phyloP scores from a whole-genome alignment of 2,888 invertebrate species.

The Phlogophora meticulosa region DNA sequence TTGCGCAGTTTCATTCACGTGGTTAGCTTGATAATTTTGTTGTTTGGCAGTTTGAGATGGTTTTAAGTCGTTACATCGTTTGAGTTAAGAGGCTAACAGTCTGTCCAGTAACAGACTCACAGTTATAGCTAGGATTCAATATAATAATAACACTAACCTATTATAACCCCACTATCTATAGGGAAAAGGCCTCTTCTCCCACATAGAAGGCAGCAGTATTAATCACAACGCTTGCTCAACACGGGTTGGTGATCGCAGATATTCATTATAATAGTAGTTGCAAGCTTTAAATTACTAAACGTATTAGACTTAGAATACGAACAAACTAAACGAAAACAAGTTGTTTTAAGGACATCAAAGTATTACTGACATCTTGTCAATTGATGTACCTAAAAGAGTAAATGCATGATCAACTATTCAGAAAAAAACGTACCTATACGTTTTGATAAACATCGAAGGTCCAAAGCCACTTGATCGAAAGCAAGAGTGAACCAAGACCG shows the following conservation, averaged over 20 bases:
- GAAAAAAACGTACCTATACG: slow-evolving; percentile 7
- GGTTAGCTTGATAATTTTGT: neutral
- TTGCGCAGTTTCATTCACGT: slow-evolving; percentile 17
- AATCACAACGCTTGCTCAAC: too few relatives aligned
- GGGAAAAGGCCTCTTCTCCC: too few relatives aligned
- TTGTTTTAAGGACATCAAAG: neutral
- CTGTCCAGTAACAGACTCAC: too few relatives aligned
- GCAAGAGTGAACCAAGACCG: slow-evolving; percentile 36
- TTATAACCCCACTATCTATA: too few relatives aligned
- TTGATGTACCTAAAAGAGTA: neutral
- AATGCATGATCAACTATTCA: slow-evolving; percentile 20
- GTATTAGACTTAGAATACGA: too few relatives aligned
- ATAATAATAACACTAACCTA: too few relatives aligned
- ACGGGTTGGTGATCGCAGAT: too few relatives aligned
- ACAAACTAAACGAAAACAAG: neutral
- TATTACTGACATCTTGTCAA: neutral
- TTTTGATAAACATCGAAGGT: slow-evolving; percentile 43
- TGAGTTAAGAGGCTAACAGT: neutral
- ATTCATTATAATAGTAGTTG: too few relatives aligned
- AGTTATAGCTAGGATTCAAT: too few relatives aligned
- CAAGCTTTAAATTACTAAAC: too few relatives aligned
- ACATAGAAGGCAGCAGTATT: too few relatives aligned
- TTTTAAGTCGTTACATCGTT: neutral
- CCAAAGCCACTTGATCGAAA: slow-evolving; percentile 37
- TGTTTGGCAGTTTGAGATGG: slow-evolving; percentile 15